Evolutionary conservation across 2,888 invertebrate genomes (phyloP).

Genomic region (Lepas anatifera): DNA sequence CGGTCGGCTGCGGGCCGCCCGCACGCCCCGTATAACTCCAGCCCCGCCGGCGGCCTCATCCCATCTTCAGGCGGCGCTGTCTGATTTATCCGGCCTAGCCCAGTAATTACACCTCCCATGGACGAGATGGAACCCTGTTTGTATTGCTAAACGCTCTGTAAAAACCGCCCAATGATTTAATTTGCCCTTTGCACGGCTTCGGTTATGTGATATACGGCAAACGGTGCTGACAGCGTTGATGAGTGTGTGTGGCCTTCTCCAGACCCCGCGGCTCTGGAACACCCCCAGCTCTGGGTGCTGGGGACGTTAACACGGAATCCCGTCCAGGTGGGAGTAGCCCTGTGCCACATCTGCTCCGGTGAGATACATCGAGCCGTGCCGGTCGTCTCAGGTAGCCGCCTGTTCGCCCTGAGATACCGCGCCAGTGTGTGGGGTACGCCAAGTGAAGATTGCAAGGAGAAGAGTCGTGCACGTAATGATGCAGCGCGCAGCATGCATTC

Average conservation of each 20-base stretch:
- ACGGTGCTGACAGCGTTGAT: background rate
- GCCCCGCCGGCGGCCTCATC: background rate
- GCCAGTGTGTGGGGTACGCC: too few species aligned
- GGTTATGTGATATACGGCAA: background rate
- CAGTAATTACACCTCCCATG: constrained; percentile 2
- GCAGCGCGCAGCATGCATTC: too few species aligned
- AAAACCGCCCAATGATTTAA: constrained; percentile 3
- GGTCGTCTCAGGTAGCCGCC: background rate
- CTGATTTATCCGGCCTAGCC: background rate
- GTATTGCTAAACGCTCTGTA: constrained; percentile 1
- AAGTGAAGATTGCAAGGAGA: too few species aligned
- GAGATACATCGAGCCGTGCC: too few species aligned
- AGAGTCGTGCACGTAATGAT: too few species aligned
- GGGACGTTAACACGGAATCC: too few species aligned
- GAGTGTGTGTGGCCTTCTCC: too few species aligned
- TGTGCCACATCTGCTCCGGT: too few species aligned
- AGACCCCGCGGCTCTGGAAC: too few species aligned
- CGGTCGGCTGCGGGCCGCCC: background rate
- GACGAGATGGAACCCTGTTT: background rate
- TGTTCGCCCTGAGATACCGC: background rate
- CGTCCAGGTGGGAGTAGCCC: too few species aligned
- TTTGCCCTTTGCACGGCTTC: background rate
- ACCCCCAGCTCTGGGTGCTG: too few species aligned
- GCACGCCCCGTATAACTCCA: background rate
- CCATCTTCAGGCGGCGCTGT: background rate